Base-by-base conservation (phyloP, 1,140 invertebrate species). In the Oreohelix idahoensis region DNA sequence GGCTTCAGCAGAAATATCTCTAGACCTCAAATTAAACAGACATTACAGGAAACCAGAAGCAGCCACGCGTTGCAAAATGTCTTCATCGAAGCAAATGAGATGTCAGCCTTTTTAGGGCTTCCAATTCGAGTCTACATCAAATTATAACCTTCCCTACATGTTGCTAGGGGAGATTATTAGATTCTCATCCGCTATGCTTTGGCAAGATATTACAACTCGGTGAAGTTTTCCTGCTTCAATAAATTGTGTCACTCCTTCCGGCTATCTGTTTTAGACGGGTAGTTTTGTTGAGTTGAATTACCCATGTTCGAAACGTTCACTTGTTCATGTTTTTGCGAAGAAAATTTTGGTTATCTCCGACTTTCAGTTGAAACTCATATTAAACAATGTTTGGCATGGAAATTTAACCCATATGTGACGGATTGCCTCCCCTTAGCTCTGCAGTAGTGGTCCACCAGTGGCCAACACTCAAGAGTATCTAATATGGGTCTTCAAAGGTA, bases 31-130 rank as follows among this genome's bases (percentile, higher is more conserved):
- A 8, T 66, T 66, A 66, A 35, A 32, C n/a, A 29, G 63, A 66
- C 63, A 32, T 66, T 66, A 32, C 63, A 66, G 63, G 63, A 66
- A 66, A 32, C 63, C 63, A 66, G 63, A 29, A 32, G 63, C 63
- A 66, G n/a, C 29, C 63, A 66, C 29, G 63, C 63, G n/a, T 35
- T 32, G 29, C 63, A 32, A 35, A 66, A 58, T 15, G 53, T 23
- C 23, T 58, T 58, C 53, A 4, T 58, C 5, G 53, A 10, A 58
- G 53, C 53, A 58, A 58, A 66, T 66, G 29, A 66, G 63, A 66
- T 32, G 63, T 66, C 63, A 66, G n/a, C 63, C 4, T 32, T 66
- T 66, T 66, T 32, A 32, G 17, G 29, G 63, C 1, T 66, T 66
- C 29, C n/a, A 17, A 58, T 58, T 58, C n/a, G 29, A 32, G 63